Evolutionary conservation across 2,888 invertebrate species (phyloP), one percentile per base, ranked within the genome.

Genomic region (Rotaria sp.): DNA sequence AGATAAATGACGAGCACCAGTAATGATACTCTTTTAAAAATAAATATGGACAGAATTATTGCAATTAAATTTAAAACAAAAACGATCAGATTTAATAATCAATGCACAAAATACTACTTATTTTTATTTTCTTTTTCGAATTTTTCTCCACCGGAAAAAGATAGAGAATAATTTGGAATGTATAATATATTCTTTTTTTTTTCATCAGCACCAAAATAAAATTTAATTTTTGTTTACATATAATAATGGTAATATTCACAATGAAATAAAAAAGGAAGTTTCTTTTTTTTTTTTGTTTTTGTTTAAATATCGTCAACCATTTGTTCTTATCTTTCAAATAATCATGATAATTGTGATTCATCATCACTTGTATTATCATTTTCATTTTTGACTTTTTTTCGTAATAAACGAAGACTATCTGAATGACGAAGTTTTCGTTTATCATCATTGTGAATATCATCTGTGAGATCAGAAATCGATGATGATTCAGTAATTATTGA

Each of bases 11-110:
- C 15, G 8, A 67, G 67, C 67, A 38, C 67, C 67, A 67, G 18
- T 67, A 21, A 35, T 67, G 35, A 67, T 35, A 67, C 67, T 38
- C 67, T 7, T 38, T 35, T 35, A 7, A 67, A 67, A 67, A 67
- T 67, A 67, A 67, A 67, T 67, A 67, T 67, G 67, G 67, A 67
- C 67, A 67, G 30, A 67, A 67, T 38, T 35, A 67, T 67, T 67
- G 35, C 67, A 26, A 67, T 21, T 67, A 30, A 67, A 67, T 18
- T 26, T 26, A 15, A 30, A 52, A 52, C 1, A 7, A 35, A 67
- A 35, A 2, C 35, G 30, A 35, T 15, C 35, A 30, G 35, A 38
- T 67, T 21, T 4, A 67, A 21, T 18, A 67, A 67, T 67, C 67
- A 67, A 67, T 67, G 67, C 67, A 67, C 67, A 67, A 67, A 67